Conservation (phyloP, 2,888 invertebrate genomes). For the Amphimallon solstitiale region DNA sequence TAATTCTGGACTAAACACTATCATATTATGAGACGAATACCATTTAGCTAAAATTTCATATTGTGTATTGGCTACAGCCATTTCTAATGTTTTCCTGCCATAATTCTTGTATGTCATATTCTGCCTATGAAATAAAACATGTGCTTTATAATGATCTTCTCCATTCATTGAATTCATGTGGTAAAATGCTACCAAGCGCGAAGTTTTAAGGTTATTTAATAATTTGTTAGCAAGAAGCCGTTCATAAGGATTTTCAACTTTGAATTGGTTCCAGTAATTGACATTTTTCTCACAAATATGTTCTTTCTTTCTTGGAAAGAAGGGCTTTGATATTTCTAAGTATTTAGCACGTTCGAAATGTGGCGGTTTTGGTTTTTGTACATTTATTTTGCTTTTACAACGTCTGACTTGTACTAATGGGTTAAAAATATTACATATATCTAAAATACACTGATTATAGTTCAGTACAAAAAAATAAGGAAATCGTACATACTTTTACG, state of each 20-base stretch:
- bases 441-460: constrained; percentile 18
- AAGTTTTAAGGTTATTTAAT: constrained; percentile 74
- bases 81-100: constrained; percentile 71
- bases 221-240: constrained; percentile 78
- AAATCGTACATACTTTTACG: neutral
- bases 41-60: constrained; percentile 75
- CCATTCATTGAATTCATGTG: constrained; percentile 78
- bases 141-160: constrained; percentile 73
- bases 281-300: constrained; percentile 66
- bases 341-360: constrained; percentile 76
- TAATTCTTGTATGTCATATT: constrained; percentile 77
- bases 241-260: constrained; percentile 75
- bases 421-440: constrained; percentile 11
- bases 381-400: constrained; percentile 80
- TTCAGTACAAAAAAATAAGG: neutral
- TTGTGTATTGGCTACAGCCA: constrained; percentile 74
- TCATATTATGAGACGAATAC: constrained; percentile 71
- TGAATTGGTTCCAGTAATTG: constrained; percentile 47
- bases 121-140: constrained; percentile 70
- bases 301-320: constrained; percentile 64
- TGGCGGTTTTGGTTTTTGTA: constrained; percentile 76
- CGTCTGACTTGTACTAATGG: constrained; percentile 62
- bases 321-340: constrained; percentile 73
- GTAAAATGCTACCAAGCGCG: constrained; percentile 76
- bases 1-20: constrained; percentile 77